phyloP scores from a whole-genome alignment of 1,140 invertebrate genomes.

The Lasaia peninsularis region DNA sequence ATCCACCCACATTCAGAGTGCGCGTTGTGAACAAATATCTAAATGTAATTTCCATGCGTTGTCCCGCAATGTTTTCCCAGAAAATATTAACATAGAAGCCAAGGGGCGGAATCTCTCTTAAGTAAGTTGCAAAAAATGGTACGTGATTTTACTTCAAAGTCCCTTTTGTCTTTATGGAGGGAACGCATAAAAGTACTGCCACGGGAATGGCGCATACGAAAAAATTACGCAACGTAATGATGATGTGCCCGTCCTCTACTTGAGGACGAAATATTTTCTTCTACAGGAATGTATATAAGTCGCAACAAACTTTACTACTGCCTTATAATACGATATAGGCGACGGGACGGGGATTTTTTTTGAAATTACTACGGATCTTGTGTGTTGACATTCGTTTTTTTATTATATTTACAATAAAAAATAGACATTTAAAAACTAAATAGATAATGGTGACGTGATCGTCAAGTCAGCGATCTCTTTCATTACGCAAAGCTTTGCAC shows the following conservation, averaged over 20 bases:
- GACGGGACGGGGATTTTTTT: neutral
- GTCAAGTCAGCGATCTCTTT: too few relatives aligned
- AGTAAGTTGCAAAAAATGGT: slow-evolving; percentile 77
- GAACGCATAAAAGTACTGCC: slow-evolving; percentile 73
- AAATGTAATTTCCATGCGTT: slow-evolving; percentile 76
- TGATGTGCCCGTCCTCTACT: slow-evolving; percentile 71
- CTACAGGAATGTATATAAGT: slow-evolving; percentile 63
- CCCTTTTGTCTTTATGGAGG: slow-evolving; percentile 75
- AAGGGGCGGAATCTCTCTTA: slow-evolving; percentile 74
- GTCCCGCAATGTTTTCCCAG: slow-evolving; percentile 75
- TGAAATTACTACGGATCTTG: neutral
- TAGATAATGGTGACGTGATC: too few relatives aligned
- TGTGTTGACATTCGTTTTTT: too few relatives aligned
- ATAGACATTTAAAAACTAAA: too few relatives aligned
- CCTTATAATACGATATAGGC: slow-evolving; percentile 29
- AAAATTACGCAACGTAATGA: slow-evolving; percentile 75
- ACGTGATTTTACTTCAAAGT: slow-evolving; percentile 78
- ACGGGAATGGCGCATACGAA: slow-evolving; percentile 70
- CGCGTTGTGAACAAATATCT: slow-evolving; percentile 72
- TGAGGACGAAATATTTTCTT: slow-evolving; percentile 71
- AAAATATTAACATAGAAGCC: slow-evolving; percentile 75
- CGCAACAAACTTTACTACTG: slow-evolving; percentile 41
- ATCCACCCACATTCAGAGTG: slow-evolving; percentile 63
- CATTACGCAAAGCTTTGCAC: too few relatives aligned
- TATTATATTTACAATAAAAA: too few relatives aligned